Percentiles rank a stretch among this genome's conserved stretches.
These are phyloP conservation scores for Drosophila lowei DNA, from an alignment of 1,140 invertebrate species.

Conservation along the genomic window DNA sequence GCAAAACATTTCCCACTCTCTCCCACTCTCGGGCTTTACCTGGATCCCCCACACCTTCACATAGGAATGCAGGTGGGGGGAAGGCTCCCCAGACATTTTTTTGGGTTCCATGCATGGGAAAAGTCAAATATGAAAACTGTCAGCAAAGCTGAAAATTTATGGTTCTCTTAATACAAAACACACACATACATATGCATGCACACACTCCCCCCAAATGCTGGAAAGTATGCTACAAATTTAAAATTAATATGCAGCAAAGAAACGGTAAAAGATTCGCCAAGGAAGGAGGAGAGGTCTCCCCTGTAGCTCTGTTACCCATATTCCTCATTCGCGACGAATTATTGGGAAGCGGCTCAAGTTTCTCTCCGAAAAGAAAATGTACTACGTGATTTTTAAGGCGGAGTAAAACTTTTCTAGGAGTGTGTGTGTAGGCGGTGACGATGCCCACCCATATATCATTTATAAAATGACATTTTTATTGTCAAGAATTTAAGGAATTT, in stretches of 20 bases:
- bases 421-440: background rate
- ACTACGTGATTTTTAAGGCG: conserved; percentile 63
- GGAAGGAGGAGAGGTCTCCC: conserved; percentile 21
- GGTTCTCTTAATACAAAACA: conserved; percentile 63
- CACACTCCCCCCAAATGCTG: conserved; percentile 15
- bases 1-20: conserved; percentile 18
- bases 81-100: conserved; percentile 9
- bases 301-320: conserved; percentile 40
- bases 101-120: conserved; percentile 64
- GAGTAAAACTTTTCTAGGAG: conserved; percentile 42
- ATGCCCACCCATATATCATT: conserved; percentile 56
- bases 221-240: conserved; percentile 73
- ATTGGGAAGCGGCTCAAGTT: conserved; percentile 59
- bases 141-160: conserved; percentile 68
- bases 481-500: conserved; percentile 38
- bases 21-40: conserved; percentile 15
- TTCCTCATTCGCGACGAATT: conserved; percentile 65
- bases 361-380: conserved; percentile 48
- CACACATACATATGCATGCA: background rate
- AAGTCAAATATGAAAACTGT: conserved; percentile 77
- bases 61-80: conserved; percentile 28
- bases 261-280: background rate
- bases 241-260: conserved; percentile 66
- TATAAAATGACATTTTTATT: conserved; percentile 72
- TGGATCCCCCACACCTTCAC: conserved; percentile 18